Conservation (phyloP, 2,113 vertebrate species). For the Mus musculus region DNA sequence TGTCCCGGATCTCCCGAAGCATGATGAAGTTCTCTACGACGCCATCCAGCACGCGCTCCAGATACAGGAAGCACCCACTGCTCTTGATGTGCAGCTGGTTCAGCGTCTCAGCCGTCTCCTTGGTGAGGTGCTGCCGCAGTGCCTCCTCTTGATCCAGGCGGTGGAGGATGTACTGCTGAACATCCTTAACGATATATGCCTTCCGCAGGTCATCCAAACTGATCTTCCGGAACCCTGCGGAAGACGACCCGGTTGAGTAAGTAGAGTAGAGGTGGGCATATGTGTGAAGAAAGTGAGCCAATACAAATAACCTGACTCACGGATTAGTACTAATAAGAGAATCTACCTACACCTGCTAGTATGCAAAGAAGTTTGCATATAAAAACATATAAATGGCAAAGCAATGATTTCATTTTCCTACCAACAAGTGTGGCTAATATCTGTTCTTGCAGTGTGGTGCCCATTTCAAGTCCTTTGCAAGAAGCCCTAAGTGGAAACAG, state of each 20-base stretch:
- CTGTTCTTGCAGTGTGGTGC: neutral
- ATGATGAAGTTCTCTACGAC: slow-evolving; percentile 99
- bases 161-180: slow-evolving; percentile 98
- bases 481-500: neutral
- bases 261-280: neutral
- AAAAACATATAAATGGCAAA: neutral
- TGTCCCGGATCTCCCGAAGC: slow-evolving; percentile 98
- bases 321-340: neutral
- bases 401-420: slow-evolving; percentile 12
- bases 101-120: slow-evolving; percentile 98
- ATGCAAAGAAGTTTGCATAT: neutral
- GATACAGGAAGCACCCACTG: slow-evolving; percentile 98
- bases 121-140: slow-evolving; percentile 97
- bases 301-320: neutral
- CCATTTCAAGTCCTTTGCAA: neutral
- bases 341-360: neutral
- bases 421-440: neutral
- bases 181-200: slow-evolving; percentile 98
- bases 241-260: slow-evolving; percentile 28
- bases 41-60: slow-evolving; percentile 97
- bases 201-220: slow-evolving; percentile 98
- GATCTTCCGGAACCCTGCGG: slow-evolving; percentile 96
- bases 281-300: neutral
- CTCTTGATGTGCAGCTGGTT: slow-evolving; percentile 99
- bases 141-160: slow-evolving; percentile 98